Evolutionary conservation across 2,113 vertebrate genomes (phyloP).

Genomic region (Cryptotis parvus): DNA sequence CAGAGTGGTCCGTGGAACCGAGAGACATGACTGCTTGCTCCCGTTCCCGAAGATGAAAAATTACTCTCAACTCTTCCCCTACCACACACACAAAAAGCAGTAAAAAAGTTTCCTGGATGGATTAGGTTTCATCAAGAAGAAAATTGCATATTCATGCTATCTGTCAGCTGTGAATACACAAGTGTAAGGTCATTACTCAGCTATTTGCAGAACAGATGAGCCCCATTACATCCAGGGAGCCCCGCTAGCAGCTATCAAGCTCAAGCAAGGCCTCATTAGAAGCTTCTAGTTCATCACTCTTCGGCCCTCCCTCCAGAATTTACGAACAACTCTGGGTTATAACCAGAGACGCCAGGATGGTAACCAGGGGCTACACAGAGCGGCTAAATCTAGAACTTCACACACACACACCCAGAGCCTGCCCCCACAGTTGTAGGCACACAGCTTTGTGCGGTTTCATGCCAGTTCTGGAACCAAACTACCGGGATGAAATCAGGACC

Average conservation of each 20-base stretch:
- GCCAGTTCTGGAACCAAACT: background rate
- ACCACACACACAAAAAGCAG: background rate
- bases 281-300: background rate
- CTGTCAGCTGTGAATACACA: conserved; percentile 49
- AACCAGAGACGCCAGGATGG: background rate
- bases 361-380: background rate
- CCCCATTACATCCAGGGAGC: background rate
- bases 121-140: conserved; percentile 45
- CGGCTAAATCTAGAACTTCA: background rate
- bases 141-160: background rate
- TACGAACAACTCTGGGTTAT: conserved; percentile 27
- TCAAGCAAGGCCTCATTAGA: background rate
- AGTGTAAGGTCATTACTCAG: conserved; percentile 50
- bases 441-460: no score
- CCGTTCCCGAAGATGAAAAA: background rate
- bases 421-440: background rate
- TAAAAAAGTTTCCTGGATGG: background rate
- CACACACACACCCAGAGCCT: no score
- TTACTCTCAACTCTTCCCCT: background rate
- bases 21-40: background rate
- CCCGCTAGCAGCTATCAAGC: background rate
- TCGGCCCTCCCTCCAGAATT: background rate
- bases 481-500: background rate
- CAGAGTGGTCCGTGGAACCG: conserved; percentile 29
- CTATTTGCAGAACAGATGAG: background rate